Base-by-base conservation (phyloP, 2,113 vertebrate species). In the Prietella phreatophila region DNA sequence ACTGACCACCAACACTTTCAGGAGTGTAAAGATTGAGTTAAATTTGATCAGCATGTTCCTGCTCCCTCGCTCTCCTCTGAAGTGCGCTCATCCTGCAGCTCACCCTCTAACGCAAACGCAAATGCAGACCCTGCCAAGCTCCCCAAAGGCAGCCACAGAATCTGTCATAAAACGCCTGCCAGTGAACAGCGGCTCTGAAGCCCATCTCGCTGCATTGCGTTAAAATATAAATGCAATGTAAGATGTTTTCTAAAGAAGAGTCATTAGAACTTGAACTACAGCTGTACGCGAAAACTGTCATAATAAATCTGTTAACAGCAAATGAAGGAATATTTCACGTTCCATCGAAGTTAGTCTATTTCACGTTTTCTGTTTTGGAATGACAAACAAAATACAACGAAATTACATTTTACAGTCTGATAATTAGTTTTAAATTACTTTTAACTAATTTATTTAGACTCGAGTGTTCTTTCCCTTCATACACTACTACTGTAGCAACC, bases 111-210 rank as follows among this genome's bases (percentile, higher is more conserved):
- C 27, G 42, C 17, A 36, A 55, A 69, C 36, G 42, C 17, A 36
- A 55, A 69, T 27, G 75, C 83, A 13, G 67, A 73, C 25, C 22
- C 67, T 50, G 83, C 67, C 83, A 85, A 71, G 56, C 71, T 47
- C 56, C 60, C n/a, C 36, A 63, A 61, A 58, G 13, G 15, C 56
- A 20, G 25, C 56, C 30, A n/a, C 84, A 76, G 33, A 85, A 60
- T 75, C 84, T 47, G 27, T 78, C 56, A 63, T n/a, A 33, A 61
- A 85, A 60, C 2, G 19, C 56, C 69, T 30, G 84, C 84, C 53
- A 60, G 69, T 9, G 25, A 60, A 42, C 84, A 19, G 14, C 14
- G 33, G 50, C 50, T 20, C 65, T 73, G 67, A 85, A 75, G 47
- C 71, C 25, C 84, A 58, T 25, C 53, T 85, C 50, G 17, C 65